Percentiles rank a stretch among this genome's conserved stretches.
These are phyloP conservation scores for Paramuricea clavata DNA, from an alignment of 92 coral and sea anemone species.

Conservation along the genomic window DNA sequence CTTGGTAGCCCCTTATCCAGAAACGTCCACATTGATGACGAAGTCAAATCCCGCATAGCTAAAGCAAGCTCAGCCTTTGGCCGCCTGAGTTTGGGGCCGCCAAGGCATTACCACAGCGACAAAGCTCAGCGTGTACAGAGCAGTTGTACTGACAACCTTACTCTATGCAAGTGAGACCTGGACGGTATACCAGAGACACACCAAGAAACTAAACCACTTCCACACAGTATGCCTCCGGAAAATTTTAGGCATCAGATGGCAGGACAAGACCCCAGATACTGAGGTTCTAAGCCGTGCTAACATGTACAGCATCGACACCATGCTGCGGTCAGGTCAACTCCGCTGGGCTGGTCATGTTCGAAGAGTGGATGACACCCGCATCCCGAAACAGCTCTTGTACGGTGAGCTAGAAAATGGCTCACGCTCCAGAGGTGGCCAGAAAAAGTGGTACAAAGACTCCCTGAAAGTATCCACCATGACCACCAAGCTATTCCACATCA, in stretches of 20 bases:
- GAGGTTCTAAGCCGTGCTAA: conserved; percentile 29
- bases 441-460: conserved; percentile 10
- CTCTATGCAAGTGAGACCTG: conserved; percentile 52
- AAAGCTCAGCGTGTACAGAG: conserved; percentile 44
- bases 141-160: conserved; percentile 52
- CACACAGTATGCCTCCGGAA: conserved; percentile 36
- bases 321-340: conserved; percentile 30
- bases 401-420: neutral
- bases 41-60: conserved; percentile 47
- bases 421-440: conserved; percentile 14
- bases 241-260: conserved; percentile 49
- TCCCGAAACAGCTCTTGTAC: neutral
- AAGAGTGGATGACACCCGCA: conserved; percentile 28
- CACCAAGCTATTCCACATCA: neutral
- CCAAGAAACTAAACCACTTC: conserved; percentile 54
- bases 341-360: conserved; percentile 44
- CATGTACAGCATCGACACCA: conserved; percentile 37
- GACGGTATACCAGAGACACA: conserved; percentile 51
- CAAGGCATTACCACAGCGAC: neutral
- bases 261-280: conserved; percentile 28
- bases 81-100: conserved; percentile 46
- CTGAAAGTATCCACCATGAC: neutral
- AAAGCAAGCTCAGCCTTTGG: conserved; percentile 61
- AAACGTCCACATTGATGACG: conserved; percentile 30
- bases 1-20: conserved; percentile 42